A percentile compares a stretch with the other conserved stretches of the same genome.
phyloP scores from a whole-genome alignment of 2,797 vertebrate genomes.

The Gastrophryne carolinensis region DNA sequence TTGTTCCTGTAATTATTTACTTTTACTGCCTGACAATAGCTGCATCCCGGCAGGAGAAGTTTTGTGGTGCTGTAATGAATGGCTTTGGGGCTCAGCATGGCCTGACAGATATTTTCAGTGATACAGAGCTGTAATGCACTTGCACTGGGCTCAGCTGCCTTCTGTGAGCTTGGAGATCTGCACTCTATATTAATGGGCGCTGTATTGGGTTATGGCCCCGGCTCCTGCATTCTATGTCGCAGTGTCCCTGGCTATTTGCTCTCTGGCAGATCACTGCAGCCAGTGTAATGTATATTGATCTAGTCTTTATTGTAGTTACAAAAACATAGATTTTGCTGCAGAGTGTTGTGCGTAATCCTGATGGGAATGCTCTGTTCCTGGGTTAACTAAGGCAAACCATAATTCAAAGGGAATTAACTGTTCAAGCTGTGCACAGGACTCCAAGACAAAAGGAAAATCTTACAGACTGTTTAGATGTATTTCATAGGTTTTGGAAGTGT shows the following conservation, averaged over 20 bases:
- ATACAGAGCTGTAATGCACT: conserved; percentile 10
- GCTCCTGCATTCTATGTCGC: neutral
- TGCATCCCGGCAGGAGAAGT: conserved; percentile 18
- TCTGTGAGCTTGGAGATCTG: neutral
- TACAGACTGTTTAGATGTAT: too few relatives aligned
- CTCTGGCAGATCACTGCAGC: neutral
- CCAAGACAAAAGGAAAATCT: too few relatives aligned
- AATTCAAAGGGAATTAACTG: neutral
- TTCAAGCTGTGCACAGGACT: too few relatives aligned
- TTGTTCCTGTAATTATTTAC: conserved; percentile 33
- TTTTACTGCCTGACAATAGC: conserved; percentile 38
- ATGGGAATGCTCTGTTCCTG: neutral
- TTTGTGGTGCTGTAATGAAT: conserved; percentile 34
- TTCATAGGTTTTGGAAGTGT: too few relatives aligned
- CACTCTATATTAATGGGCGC: conserved; percentile 1
- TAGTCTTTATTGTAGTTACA: neutral
- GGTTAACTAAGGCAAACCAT: neutral
- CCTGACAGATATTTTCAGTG: conserved; percentile 17
- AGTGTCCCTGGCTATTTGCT: neutral
- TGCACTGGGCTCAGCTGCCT: neutral
- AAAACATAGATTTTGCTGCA: neutral
- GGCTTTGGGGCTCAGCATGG: conserved; percentile 14
- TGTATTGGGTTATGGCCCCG: neutral
- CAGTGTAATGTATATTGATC: conserved; percentile 17
- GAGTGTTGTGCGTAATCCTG: neutral